Evolutionary conservation across 2,797 vertebrate species (phyloP).

Genomic region (Lemur catta): DNA sequence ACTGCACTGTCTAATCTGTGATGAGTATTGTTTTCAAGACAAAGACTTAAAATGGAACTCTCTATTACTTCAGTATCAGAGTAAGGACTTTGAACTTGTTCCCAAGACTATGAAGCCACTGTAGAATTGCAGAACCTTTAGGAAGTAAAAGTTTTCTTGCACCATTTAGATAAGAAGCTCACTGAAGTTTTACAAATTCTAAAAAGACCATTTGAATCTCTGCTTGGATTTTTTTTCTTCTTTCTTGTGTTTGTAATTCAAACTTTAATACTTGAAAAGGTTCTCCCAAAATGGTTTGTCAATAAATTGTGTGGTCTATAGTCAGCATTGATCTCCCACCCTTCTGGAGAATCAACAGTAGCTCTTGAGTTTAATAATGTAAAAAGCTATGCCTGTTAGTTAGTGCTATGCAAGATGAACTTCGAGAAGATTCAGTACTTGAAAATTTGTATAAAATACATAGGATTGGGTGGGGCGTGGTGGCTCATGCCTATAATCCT

Average conservation of each 20-base stretch:
- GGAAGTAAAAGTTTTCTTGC: neutral
- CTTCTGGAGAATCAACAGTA: neutral
- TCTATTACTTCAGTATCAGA: neutral
- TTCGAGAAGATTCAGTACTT: neutral
- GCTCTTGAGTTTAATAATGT: neutral
- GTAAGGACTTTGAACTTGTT: neutral
- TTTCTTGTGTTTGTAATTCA: neutral
- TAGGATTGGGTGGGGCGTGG: too few species aligned
- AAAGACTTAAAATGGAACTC: neutral
- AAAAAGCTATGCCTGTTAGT: neutral
- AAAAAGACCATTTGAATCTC: neutral
- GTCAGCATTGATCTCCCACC: neutral
- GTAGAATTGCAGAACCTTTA: neutral
- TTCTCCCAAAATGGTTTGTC: neutral
- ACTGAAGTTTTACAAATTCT: neutral
- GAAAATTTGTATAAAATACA: neutral
- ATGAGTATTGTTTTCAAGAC: neutral
- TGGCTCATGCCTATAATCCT: too few species aligned
- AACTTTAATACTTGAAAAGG: neutral
- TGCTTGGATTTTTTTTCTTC: neutral
- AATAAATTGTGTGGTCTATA: fast-evolving
- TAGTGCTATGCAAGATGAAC: neutral
- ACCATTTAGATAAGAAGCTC: neutral
- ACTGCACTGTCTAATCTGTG: too few species aligned
- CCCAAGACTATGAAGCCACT: neutral